phyloP scores from a whole-genome alignment of 2,113 vertebrate genomes.

The Ageneiosus marmoratus region DNA sequence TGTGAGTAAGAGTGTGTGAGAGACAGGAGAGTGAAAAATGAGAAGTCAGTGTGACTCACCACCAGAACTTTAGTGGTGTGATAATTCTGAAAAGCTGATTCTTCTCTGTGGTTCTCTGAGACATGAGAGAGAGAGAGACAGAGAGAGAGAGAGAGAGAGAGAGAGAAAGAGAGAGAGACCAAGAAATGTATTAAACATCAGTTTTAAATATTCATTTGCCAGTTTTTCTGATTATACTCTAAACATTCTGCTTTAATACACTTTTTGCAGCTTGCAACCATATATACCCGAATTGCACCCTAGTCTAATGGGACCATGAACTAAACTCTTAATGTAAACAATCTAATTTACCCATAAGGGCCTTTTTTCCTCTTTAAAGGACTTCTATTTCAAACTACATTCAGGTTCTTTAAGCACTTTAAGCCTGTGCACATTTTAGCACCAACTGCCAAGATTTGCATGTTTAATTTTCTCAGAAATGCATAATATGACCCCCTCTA shows the following conservation, averaged over 20 bases:
- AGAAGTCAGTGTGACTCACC: slow-evolving; percentile 62
- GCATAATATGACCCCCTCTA: neutral
- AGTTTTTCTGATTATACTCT: neutral
- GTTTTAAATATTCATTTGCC: neutral
- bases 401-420: neutral
- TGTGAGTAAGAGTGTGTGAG: slow-evolving; percentile 28
- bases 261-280: neutral
- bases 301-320: neutral
- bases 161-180: neutral
- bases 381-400: neutral
- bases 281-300: neutral
- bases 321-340: neutral
- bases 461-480: neutral
- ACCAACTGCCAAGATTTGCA: neutral
- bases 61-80: slow-evolving; percentile 78
- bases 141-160: neutral
- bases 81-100: slow-evolving; percentile 75
- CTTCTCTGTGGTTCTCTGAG: slow-evolving; percentile 80
- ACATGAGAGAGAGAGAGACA: slow-evolving; percentile 12
- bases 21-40: neutral
- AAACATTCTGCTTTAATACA: neutral
- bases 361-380: neutral
- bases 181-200: neutral
- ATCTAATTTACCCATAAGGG: neutral
- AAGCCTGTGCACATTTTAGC: neutral